phyloP scores from a whole-genome alignment of 1,140 invertebrate species.

The Eulimnadia texana region DNA sequence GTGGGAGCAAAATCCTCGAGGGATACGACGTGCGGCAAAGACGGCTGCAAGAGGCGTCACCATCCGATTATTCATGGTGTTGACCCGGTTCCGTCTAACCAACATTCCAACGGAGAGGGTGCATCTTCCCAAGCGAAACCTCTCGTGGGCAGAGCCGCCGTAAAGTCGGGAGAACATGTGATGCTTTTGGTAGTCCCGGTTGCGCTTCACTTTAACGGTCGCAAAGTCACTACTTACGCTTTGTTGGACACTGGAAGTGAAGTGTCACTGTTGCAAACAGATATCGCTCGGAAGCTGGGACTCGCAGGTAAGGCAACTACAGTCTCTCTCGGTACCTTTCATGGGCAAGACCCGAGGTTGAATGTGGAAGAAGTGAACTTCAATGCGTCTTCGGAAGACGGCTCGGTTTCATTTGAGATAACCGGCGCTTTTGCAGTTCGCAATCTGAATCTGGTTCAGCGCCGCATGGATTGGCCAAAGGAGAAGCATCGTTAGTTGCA shows the following conservation, averaged over 20 bases:
- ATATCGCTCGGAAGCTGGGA: neutral
- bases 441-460: neutral
- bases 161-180: neutral
- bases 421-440: neutral
- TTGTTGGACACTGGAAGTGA: slow-evolving; percentile 11
- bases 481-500: neutral
- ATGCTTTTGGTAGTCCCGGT: neutral
- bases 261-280: neutral
- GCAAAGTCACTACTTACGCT: neutral
- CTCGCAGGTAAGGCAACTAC: neutral
- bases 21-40: too few relatives aligned
- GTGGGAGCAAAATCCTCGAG: too few relatives aligned
- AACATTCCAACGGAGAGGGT: neutral
- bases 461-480: neutral
- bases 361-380: neutral
- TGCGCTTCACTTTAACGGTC: neutral
- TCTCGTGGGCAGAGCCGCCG: neutral
- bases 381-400: neutral
- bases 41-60: too few relatives aligned
- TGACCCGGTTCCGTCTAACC: too few relatives aligned
- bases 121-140: neutral
- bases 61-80: too few relatives aligned
- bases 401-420: neutral
- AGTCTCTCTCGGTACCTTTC: neutral
- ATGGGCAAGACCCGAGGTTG: slow-evolving; percentile 4